Evolutionary conservation across 92 coral and sea anemone species (phyloP), one percentile per base, ranked within the genome.

Genomic region (Epizoanthus stellaris): DNA sequence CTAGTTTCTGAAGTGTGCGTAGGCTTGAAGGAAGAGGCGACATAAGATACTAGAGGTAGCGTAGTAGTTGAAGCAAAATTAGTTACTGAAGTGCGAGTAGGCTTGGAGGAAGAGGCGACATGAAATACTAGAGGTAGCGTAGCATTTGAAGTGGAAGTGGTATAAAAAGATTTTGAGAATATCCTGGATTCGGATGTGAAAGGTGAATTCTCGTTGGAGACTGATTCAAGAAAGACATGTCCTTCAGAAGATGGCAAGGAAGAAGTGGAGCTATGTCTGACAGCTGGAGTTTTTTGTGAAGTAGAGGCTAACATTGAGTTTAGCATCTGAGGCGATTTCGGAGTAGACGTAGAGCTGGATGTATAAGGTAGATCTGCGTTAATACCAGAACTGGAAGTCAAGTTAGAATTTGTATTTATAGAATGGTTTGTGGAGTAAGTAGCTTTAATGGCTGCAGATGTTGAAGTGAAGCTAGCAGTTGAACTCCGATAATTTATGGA

Each of bases 11-110:
- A 61, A 43, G 30, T 62, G 47, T 79, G 38, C 3, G 25, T 19
- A 79, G 58, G 59, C 16, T 20, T 79, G 7, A 71, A 63, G 23
- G 83, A 70, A 79, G 67, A 63, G 6, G 61, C 67, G 38, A 56
- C 11, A 10, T 75, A 34, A 17, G 57, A 64, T 75, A 60, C 80
- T 79, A 43, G 7, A 62, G 67, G 30, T 45, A 19, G n/a, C 10
- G 16, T 43, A 34, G 70, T 36, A 36, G 15, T 39, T 23, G 82
- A 61, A 40, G 16, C 0, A 23, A 23, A 23, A 23, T 23, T 23
- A 23, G 25, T 23, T 23, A 23, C 25, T 23, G 25, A 23, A 23
- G 25, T 23, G 25, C 25, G 25, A 23, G 25, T 23, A 23, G 25
- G 25, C 25, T 23, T 61, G 70, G 42, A 19, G 20, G 70, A 1